Conservation (phyloP, 2,797 vertebrate species). For the Scolopax bukidnonensis region DNA sequence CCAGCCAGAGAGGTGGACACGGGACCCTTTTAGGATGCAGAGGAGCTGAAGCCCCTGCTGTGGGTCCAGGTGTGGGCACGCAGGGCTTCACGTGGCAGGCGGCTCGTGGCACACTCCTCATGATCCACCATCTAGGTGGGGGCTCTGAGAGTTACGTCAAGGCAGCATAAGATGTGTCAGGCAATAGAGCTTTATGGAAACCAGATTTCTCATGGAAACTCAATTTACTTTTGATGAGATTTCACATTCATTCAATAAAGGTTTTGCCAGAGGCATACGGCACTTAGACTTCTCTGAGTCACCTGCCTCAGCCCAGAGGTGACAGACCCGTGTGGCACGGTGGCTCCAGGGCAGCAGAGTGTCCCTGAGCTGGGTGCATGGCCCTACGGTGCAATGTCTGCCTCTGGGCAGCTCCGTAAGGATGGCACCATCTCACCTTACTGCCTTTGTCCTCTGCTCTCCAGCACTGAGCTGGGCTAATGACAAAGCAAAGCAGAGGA, state of each 20-base stretch:
- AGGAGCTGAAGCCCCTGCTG: background rate
- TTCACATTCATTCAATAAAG: background rate
- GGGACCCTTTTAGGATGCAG: background rate
- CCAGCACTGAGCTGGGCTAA: background rate
- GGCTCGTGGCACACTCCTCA: accelerated
- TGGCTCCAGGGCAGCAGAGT: accelerated
- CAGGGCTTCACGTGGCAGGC: accelerated
- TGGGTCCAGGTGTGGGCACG: background rate
- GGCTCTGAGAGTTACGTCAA: background rate
- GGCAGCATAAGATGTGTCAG: background rate
- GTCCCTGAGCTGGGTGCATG: background rate
- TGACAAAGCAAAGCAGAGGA: background rate
- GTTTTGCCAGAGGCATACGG: background rate
- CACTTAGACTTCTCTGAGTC: slow-evolving; percentile 1
- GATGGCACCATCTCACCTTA: background rate
- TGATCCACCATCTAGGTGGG: accelerated
- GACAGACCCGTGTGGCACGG: background rate
- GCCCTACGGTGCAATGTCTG: accelerated
- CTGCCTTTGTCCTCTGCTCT: background rate
- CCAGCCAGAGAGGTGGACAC: accelerated
- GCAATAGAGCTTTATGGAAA: background rate
- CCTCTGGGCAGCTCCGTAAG: accelerated
- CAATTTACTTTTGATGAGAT: slow-evolving; percentile 40
- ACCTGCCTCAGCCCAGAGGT: background rate
- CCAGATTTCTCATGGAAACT: slow-evolving; percentile 11